Conservation (phyloP, 2,888 invertebrate species). For the Meandrusa payeni region DNA sequence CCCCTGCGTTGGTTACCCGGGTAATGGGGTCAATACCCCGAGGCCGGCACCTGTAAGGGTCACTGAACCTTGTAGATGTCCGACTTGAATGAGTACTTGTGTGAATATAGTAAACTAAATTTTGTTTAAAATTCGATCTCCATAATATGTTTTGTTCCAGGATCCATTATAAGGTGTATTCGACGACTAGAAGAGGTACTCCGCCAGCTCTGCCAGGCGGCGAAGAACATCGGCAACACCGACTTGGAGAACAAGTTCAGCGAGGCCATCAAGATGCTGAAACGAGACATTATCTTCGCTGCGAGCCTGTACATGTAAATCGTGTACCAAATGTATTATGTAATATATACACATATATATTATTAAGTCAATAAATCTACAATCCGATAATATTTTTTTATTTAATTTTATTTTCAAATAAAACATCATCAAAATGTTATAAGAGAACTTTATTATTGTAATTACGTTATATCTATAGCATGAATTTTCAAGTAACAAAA, state of each 20-base stretch:
- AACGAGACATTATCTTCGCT: slow-evolving; percentile 99
- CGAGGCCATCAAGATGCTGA: slow-evolving; percentile 93
- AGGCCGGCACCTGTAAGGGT: too few species aligned
- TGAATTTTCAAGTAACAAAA: slow-evolving; percentile 78
- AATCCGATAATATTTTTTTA: not conserved
- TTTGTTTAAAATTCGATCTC: too few species aligned
- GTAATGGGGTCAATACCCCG: too few species aligned
- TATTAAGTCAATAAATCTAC: too few species aligned
- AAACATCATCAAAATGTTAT: slow-evolving; percentile 65
- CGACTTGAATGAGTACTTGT: too few species aligned
- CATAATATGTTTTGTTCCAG: slow-evolving; percentile 39
- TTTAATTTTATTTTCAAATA: slow-evolving; percentile 6
- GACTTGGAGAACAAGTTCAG: slow-evolving; percentile 98
- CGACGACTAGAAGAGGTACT: slow-evolving; percentile 97
- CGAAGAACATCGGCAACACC: slow-evolving; percentile 97
- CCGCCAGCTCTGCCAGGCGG: slow-evolving; percentile 96
- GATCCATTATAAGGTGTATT: slow-evolving; percentile 91
- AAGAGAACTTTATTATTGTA: slow-evolving; percentile 80
- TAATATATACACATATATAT: slow-evolving; percentile 16
- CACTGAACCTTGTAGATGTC: too few species aligned
- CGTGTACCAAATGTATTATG: slow-evolving; percentile 4
- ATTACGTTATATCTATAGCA: slow-evolving; percentile 80
- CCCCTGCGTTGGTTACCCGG: too few species aligned
- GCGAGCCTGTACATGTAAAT: slow-evolving; percentile 92
- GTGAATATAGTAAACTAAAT: too few species aligned